Evolutionary conservation across 2,113 vertebrate species (phyloP).

Genomic region (Hydrolagus affinis): DNA sequence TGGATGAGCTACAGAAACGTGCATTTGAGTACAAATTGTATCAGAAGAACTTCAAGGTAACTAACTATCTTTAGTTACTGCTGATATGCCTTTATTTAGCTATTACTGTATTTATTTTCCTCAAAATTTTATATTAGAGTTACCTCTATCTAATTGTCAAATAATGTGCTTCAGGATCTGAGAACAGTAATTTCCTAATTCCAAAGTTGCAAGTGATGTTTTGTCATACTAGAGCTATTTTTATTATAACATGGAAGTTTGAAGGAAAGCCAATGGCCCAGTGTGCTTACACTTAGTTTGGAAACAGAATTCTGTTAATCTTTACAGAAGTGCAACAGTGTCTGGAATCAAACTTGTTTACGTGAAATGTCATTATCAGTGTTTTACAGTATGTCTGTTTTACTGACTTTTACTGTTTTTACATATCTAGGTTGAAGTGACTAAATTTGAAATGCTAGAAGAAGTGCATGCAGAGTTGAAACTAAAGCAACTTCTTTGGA

Average conservation of each 20-base stretch:
- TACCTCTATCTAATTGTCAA: too few relatives aligned
- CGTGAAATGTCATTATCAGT: not conserved
- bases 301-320: not conserved
- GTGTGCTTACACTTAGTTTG: not conserved
- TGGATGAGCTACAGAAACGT: conserved; percentile 67
- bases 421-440: conserved; percentile 62
- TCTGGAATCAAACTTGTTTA: not conserved
- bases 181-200: not conserved
- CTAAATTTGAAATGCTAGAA: conserved; percentile 65
- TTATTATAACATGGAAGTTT: not conserved
- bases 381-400: not conserved
- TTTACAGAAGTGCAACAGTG: not conserved
- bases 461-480: conserved; percentile 59
- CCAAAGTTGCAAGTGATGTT: not conserved
- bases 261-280: not conserved
- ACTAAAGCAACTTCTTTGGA: conserved; percentile 70
- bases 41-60: conserved; percentile 77
- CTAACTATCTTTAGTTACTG: conserved; percentile 38
- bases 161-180: too few relatives aligned
- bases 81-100: too few relatives aligned
- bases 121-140: too few relatives aligned
- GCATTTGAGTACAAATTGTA: conserved; percentile 64
- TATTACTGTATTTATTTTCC: too few relatives aligned
- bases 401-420: not conserved
- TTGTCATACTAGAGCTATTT: not conserved